Evolutionary conservation across 2,888 invertebrate genomes (phyloP).

Genomic region (Nematopogon swammerdamellus): DNA sequence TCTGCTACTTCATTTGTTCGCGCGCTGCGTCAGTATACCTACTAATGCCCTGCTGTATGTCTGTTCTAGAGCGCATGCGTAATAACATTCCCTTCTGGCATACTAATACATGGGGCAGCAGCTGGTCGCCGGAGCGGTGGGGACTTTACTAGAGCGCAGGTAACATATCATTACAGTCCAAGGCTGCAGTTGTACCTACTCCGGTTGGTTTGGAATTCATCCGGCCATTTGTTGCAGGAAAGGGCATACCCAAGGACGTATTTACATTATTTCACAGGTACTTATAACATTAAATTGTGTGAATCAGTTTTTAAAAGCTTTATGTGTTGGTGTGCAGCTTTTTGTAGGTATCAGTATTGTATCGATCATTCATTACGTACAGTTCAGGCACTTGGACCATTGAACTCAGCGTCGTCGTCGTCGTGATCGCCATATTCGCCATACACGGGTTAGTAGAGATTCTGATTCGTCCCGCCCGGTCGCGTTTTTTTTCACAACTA

Average conservation of each 20-base stretch:
- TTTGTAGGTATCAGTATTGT: too few species aligned
- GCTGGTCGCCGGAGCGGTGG: not conserved
- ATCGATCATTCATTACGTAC: too few species aligned
- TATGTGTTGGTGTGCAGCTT: too few species aligned
- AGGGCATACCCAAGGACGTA: not conserved
- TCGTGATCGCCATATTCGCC: too few species aligned
- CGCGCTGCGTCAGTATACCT: conserved; percentile 21
- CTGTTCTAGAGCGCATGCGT: conserved; percentile 57
- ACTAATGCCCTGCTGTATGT: conserved; percentile 50
- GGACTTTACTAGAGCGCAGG: not conserved
- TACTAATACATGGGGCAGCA: conserved; percentile 44
- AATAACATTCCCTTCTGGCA: conserved; percentile 58
- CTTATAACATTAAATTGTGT: not conserved
- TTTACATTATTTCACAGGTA: not conserved
- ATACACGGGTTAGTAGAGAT: too few species aligned
- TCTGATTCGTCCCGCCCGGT: too few species aligned
- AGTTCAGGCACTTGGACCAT: too few species aligned
- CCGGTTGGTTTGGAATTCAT: not conserved
- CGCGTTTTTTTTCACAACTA: too few species aligned
- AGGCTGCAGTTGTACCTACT: not conserved
- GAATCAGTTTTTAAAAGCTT: too few species aligned
- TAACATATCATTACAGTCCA: not conserved
- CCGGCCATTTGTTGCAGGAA: not conserved
- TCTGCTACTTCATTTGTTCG: not conserved
- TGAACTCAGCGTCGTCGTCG: too few species aligned